Percentiles rank a stretch among this genome's conserved stretches.
phyloP scores from a whole-genome alignment of 2,888 invertebrate species.

The Epistrophe grossulariae region DNA sequence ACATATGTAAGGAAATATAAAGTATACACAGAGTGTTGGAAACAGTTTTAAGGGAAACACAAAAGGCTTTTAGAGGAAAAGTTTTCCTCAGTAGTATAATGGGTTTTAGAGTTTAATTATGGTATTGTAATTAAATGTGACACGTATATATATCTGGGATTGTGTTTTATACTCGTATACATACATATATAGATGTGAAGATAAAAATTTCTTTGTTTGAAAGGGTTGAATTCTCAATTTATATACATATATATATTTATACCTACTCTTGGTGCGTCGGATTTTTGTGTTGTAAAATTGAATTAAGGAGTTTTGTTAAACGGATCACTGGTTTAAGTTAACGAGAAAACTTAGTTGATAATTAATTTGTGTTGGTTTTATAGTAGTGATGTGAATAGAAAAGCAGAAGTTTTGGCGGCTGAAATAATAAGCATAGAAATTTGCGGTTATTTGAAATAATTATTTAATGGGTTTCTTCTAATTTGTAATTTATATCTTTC shows the following conservation, averaged over 20 bases:
- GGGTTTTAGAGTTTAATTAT: constrained; percentile 38
- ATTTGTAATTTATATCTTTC: neutral
- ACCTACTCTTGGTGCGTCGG: neutral
- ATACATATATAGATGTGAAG: neutral
- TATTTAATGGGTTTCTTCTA: neutral
- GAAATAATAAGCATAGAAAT: neutral
- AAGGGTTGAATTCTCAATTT: neutral
- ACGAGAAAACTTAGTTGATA: neutral
- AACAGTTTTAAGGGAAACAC: constrained; percentile 9
- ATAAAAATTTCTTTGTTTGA: constrained; percentile 3
- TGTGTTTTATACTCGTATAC: neutral
- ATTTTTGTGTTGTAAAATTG: neutral
- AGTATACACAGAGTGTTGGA: neutral
- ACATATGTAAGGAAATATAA: neutral
- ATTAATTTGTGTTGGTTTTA: neutral
- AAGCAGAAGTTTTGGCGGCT: neutral
- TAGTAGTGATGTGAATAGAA: neutral
- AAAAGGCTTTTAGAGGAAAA: constrained; percentile 5
- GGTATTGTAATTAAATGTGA: constrained; percentile 35
- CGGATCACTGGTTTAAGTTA: neutral
- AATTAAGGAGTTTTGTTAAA: constrained; percentile 3
- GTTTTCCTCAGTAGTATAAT: constrained; percentile 7
- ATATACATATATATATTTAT: neutral
- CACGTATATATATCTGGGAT: constrained; percentile 4
- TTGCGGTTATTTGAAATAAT: neutral